A percentile compares a stretch with the other conserved stretches of the same genome.
These are phyloP conservation scores for Branchellion lobata DNA, from an alignment of 2,888 invertebrate species.

Conservation along the genomic window DNA sequence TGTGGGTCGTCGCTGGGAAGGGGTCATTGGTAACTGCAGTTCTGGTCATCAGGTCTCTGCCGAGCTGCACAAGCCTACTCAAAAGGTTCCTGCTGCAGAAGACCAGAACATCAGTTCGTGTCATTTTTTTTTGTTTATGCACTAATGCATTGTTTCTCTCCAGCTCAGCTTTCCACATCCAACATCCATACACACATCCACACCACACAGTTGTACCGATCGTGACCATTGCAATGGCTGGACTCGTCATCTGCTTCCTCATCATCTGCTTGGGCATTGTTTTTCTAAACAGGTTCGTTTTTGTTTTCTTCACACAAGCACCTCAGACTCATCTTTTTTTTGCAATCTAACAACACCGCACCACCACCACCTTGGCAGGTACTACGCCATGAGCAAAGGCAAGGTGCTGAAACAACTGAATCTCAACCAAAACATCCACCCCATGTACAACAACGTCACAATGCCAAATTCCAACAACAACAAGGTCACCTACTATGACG, in stretches of 20 bases:
- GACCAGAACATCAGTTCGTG: neutral
- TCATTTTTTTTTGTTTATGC: neutral
- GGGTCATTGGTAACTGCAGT: conserved; percentile 36
- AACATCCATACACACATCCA: too few species aligned
- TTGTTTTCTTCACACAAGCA: neutral
- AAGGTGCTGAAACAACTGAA: neutral
- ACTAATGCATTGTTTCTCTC: neutral
- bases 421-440: neutral
- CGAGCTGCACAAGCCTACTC: neutral
- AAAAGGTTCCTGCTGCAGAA: neutral
- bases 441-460: neutral
- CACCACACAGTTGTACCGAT: neutral
- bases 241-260: conserved; percentile 26
- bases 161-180: neutral
- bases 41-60: neutral
- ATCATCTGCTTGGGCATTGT: conserved; percentile 22
- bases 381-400: conserved; percentile 30
- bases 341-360: too few species aligned
- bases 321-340: too few species aligned
- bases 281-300: conserved; percentile 19
- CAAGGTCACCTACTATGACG: neutral
- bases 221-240: neutral
- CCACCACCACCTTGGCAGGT: conserved; percentile 6
- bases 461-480: neutral
- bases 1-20: conserved; percentile 5